Evolutionary conservation across 2,113 vertebrate species (phyloP).

Genomic region (Melanerpes formicivorus): DNA sequence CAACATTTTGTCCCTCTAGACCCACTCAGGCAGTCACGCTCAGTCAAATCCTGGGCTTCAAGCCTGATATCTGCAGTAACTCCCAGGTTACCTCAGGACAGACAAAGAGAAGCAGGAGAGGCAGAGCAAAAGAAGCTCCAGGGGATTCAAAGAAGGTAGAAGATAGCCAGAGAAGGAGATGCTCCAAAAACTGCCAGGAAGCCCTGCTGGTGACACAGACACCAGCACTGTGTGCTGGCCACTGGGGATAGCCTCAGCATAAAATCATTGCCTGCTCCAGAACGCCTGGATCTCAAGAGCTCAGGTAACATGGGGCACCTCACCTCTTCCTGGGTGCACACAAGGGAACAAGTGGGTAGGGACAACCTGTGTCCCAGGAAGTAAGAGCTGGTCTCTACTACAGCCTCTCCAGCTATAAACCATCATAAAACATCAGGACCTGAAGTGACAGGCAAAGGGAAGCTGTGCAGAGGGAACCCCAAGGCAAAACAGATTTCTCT

Average conservation of each 20-base stretch:
- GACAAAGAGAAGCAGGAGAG: neutral
- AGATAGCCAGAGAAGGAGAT: neutral
- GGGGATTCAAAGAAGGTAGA: neutral
- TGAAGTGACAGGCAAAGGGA: neutral
- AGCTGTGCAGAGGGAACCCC: fast-evolving
- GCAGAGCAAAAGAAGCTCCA: neutral
- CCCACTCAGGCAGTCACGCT: fast-evolving
- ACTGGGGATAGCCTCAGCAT: neutral
- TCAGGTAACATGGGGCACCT: fast-evolving
- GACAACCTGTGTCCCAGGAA: neutral
- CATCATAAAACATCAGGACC: neutral
- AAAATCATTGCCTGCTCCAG: neutral
- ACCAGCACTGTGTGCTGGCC: neutral
- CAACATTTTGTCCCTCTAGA: neutral
- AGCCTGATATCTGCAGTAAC: neutral
- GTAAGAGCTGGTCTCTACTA: neutral
- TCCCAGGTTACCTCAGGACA: neutral
- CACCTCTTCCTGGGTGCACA: neutral
- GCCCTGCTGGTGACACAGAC: neutral
- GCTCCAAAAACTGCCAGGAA: neutral
- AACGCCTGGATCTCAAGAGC: neutral
- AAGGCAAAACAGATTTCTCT: neutral
- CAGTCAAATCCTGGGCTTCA: neutral
- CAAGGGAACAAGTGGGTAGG: neutral
- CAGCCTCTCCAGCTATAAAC: neutral